phyloP scores from a whole-genome alignment of 2,113 vertebrate genomes.

The Eonycteris spelaea region DNA sequence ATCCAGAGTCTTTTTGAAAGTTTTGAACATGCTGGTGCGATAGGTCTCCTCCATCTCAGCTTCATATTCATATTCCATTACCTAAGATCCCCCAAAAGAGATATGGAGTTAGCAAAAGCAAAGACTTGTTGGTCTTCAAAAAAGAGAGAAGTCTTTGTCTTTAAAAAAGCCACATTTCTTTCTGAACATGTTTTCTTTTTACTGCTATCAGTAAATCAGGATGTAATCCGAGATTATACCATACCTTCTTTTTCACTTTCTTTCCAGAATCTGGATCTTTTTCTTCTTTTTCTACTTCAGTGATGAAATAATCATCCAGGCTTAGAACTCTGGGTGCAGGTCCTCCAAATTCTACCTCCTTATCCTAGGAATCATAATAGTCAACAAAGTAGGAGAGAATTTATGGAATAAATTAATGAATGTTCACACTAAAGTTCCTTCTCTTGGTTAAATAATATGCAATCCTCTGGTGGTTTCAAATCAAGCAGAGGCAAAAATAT shows the following conservation, averaged over 20 bases:
- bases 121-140: background rate
- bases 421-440: background rate
- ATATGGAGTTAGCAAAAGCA: constrained; percentile 58
- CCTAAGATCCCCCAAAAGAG: constrained; percentile 79
- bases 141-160: background rate
- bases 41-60: constrained; percentile 98
- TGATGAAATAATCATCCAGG: constrained; percentile 98
- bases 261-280: constrained; percentile 97
- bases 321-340: constrained; percentile 96
- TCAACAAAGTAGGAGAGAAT: constrained; percentile 22
- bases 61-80: constrained; percentile 97
- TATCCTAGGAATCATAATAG: constrained; percentile 86
- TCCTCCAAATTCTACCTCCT: constrained; percentile 97
- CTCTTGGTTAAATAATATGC: background rate
- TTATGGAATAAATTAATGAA: background rate
- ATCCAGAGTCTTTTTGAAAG: constrained; percentile 97
- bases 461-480: constrained; percentile 18
- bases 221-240: background rate
- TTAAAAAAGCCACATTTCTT: background rate
- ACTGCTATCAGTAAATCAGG: background rate
- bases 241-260: constrained; percentile 95
- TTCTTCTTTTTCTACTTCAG: constrained; percentile 95
- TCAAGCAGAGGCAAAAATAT: constrained; percentile 34
- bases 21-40: constrained; percentile 98
- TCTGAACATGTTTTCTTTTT: background rate